A percentile compares a stretch with the other conserved stretches of the same genome.
Evolutionary conservation across 2,888 invertebrate species (phyloP).

Genomic region (Amphipyra berbera): DNA sequence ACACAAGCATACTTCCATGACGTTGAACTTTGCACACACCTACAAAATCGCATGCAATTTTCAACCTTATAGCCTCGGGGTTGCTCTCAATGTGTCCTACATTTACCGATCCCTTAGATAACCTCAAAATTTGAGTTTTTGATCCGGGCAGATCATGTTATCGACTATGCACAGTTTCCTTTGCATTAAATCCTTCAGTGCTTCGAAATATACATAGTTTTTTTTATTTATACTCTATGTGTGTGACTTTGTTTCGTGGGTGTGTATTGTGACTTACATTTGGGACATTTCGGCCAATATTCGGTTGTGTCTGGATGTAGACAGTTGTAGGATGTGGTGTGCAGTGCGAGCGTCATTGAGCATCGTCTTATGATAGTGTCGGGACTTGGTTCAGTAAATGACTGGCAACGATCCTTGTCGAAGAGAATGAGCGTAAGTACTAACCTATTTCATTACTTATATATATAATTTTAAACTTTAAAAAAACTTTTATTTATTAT

Average conservation of each 20-base stretch:
- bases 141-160: slow-evolving; percentile 66
- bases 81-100: slow-evolving; percentile 81
- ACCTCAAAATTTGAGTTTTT: slow-evolving; percentile 85
- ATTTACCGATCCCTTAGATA: slow-evolving; percentile 83
- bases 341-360: slow-evolving; percentile 52
- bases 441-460: slow-evolving; percentile 12
- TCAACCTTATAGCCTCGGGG: slow-evolving; percentile 74
- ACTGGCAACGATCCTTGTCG: slow-evolving; percentile 42
- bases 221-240: slow-evolving; percentile 37
- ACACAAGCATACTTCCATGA: slow-evolving; percentile 62
- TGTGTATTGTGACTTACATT: slow-evolving; percentile 48
- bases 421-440: slow-evolving; percentile 83
- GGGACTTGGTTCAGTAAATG: slow-evolving; percentile 62
- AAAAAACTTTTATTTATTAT: background rate
- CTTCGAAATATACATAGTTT: slow-evolving; percentile 32
- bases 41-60: slow-evolving; percentile 67
- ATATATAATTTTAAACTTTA: slow-evolving; percentile 7
- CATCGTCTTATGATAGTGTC: slow-evolving; percentile 64
- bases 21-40: slow-evolving; percentile 72
- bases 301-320: slow-evolving; percentile 54
- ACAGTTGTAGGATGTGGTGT: slow-evolving; percentile 61
- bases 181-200: slow-evolving; percentile 52
- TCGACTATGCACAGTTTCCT: slow-evolving; percentile 61
- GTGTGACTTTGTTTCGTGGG: slow-evolving; percentile 44
- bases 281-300: slow-evolving; percentile 58